A percentile compares a stretch with the other conserved stretches of the same genome.
phyloP scores from a whole-genome alignment of 2,888 invertebrate genomes.

The Tenthredo mesomela region DNA sequence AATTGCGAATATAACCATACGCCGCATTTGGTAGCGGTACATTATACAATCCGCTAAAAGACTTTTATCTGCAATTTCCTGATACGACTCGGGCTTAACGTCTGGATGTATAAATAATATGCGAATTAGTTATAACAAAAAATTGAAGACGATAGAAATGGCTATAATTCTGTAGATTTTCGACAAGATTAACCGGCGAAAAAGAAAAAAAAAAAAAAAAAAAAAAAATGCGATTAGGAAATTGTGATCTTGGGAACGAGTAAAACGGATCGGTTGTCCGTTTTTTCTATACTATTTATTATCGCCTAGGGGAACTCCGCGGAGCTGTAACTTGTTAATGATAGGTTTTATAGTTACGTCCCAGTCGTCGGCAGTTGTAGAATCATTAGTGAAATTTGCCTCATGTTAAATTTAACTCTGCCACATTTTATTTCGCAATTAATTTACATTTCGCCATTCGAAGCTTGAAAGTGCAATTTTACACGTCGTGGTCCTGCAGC shows the following conservation, averaged over 20 bases:
- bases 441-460: background rate
- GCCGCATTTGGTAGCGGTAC: constrained; percentile 15
- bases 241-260: constrained; percentile 17
- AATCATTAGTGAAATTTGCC: constrained; percentile 36
- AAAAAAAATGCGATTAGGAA: background rate
- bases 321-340: constrained; percentile 25
- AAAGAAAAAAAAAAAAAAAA: background rate
- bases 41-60: constrained; percentile 13
- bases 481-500: background rate
- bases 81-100: background rate
- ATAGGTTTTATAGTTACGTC: constrained; percentile 37
- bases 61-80: constrained; percentile 25
- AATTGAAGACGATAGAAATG: too few relatives aligned
- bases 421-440: constrained; percentile 27
- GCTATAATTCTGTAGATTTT: background rate
- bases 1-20: constrained; percentile 66
- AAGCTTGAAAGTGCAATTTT: constrained; percentile 20
- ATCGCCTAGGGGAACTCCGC: constrained; percentile 11
- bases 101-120: background rate
- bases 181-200: background rate
- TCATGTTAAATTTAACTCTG: background rate
- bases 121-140: background rate
- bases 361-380: constrained; percentile 3
- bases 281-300: constrained; percentile 10
- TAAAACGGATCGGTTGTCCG: constrained; percentile 3